phyloP scores from a whole-genome alignment of 2,113 vertebrate species.

The Crotophaga sulcirostris region DNA sequence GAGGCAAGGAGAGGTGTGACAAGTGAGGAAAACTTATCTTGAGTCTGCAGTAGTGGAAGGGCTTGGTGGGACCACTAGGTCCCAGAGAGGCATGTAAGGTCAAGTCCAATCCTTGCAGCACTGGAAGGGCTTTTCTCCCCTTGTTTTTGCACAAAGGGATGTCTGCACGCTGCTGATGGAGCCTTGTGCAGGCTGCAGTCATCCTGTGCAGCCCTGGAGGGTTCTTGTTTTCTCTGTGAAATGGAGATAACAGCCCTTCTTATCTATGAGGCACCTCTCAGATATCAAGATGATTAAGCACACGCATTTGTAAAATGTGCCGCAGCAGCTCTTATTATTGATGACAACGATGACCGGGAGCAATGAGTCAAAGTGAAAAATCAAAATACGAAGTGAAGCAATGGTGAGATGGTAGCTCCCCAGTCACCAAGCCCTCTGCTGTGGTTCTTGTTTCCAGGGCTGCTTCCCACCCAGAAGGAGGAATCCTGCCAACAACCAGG shows the following conservation, averaged over 20 bases:
- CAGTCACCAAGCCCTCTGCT: neutral
- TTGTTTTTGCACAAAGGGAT: rapidly evolving
- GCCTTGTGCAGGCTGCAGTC: neutral
- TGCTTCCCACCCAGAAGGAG: neutral
- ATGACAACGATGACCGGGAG: neutral
- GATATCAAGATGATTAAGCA: conserved; percentile 41
- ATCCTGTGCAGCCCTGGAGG: neutral
- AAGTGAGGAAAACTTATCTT: neutral
- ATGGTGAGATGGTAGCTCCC: neutral
- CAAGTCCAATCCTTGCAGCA: neutral
- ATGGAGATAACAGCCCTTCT: neutral
- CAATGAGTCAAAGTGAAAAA: conserved; percentile 51
- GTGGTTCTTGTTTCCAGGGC: neutral
- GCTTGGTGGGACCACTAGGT: neutral
- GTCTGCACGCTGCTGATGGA: neutral
- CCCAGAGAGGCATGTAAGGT: rapidly evolving
- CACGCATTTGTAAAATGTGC: neutral
- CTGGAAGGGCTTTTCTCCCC: neutral
- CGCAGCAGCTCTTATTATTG: neutral
- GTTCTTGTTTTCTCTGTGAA: neutral
- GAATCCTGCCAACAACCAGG: neutral
- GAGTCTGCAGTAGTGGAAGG: neutral
- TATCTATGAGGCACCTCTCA: neutral
- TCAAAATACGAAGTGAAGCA: neutral
- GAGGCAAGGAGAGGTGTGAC: neutral